Evolutionary conservation across 2,888 invertebrate genomes (phyloP).

Genomic region (Sclerodermus sp.): DNA sequence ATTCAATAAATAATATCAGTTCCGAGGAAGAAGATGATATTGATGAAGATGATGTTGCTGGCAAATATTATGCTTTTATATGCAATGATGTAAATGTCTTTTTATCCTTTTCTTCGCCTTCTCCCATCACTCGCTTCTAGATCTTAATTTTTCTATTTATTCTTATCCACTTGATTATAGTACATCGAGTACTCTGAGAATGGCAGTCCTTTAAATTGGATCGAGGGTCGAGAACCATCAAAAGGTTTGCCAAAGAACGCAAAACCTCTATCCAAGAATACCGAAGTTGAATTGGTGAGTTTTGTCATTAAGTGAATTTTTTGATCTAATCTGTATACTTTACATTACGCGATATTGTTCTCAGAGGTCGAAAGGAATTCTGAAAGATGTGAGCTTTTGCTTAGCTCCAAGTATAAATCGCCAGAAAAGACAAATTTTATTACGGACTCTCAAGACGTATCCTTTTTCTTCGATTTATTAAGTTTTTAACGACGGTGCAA

Average conservation of each 20-base stretch:
- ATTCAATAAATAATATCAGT: neutral
- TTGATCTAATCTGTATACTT: neutral
- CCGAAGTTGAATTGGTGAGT: conserved; percentile 33
- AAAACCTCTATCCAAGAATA: conserved; percentile 27
- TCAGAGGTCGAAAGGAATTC: conserved; percentile 27
- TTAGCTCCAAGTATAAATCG: conserved; percentile 28
- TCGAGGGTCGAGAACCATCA: conserved; percentile 37
- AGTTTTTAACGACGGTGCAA: neutral
- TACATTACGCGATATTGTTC: conserved; percentile 2
- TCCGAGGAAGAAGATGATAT: neutral
- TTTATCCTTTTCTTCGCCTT: too few relatives aligned
- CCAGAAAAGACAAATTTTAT: conserved; percentile 16
- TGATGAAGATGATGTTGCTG: conserved; percentile 4
- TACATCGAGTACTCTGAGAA: conserved; percentile 37
- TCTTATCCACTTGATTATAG: conserved; percentile 22
- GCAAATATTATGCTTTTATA: conserved; percentile 34
- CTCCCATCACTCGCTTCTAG: too few relatives aligned
- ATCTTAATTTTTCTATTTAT: neutral
- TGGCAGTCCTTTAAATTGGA: conserved; percentile 43
- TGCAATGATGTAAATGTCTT: conserved; percentile 33
- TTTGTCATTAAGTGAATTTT: neutral
- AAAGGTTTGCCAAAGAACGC: conserved; percentile 34
- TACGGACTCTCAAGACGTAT: conserved; percentile 45
- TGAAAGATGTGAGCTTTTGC: conserved; percentile 28
- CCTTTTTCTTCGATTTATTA: conserved; percentile 33